These are phyloP conservation scores for Acheta domesticus DNA, from an alignment of 2,888 invertebrate species.

Conservation along the genomic window DNA sequence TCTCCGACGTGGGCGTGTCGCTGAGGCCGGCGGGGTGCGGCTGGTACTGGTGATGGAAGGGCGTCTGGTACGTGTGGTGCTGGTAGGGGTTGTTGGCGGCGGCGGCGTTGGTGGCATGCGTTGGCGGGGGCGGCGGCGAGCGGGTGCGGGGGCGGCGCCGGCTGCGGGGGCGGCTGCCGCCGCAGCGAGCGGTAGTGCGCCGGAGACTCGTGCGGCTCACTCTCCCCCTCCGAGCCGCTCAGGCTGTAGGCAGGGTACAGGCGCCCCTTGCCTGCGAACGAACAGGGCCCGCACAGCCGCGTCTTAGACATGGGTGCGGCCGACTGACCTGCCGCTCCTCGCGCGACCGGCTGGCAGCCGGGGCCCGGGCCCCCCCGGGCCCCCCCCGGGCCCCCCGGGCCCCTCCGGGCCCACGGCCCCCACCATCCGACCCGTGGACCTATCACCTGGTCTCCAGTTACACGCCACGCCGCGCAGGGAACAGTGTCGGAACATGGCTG, in stretches of 20 bases:
- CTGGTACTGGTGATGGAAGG: conserved; percentile 50
- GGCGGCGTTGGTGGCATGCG: conserved; percentile 76
- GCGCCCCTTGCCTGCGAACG: conserved; percentile 66
- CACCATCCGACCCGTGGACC: neutral
- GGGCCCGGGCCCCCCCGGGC: neutral
- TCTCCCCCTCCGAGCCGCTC: conserved; percentile 72
- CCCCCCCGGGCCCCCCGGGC: neutral
- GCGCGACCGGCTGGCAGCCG: neutral
- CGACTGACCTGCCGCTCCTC: neutral
- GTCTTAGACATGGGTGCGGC: neutral
- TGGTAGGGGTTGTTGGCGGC: conserved; percentile 57
- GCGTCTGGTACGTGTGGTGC: conserved; percentile 57
- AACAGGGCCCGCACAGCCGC: neutral
- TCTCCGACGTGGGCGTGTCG: conserved; percentile 78
- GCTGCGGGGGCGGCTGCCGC: conserved; percentile 38
- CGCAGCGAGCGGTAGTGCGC: conserved; percentile 47
- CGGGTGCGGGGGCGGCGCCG: conserved; percentile 40
- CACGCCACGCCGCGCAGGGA: neutral
- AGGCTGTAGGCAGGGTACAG: conserved; percentile 78
- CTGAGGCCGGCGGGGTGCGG: conserved; percentile 60
- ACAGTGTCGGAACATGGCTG: neutral
- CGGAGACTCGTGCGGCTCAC: conserved; percentile 46
- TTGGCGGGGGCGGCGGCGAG: conserved; percentile 78
- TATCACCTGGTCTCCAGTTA: neutral
- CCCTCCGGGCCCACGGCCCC: neutral